Evolutionary conservation across 2,888 invertebrate genomes (phyloP).

Genomic region (Sussaba pulchella): DNA sequence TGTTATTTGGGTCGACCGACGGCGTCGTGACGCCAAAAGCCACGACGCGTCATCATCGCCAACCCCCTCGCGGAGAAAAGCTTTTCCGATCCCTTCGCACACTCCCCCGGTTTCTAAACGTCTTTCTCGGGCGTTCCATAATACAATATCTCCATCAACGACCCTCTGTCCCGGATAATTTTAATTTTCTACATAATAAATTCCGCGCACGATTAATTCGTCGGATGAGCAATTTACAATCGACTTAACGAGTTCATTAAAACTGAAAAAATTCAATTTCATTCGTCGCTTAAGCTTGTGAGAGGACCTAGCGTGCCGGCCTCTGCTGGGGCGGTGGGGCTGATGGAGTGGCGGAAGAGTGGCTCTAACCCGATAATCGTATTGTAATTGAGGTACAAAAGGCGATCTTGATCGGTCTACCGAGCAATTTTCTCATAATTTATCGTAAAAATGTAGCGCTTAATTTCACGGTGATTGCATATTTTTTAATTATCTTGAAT

Average conservation of each 20-base stretch:
- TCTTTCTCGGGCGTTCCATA: conserved; percentile 7
- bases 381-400: too few species aligned
- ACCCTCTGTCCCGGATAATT: conserved; percentile 11
- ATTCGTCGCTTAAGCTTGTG: too few species aligned
- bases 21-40: conserved; percentile 65
- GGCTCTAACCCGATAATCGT: too few species aligned
- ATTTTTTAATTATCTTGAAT: background rate
- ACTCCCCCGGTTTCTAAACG: background rate
- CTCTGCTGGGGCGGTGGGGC: too few species aligned
- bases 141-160: conserved; percentile 37
- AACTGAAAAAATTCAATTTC: too few species aligned
- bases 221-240: background rate
- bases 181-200: conserved; percentile 32
- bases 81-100: conserved; percentile 46
- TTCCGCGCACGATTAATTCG: background rate
- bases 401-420: too few species aligned
- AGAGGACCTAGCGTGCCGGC: too few species aligned
- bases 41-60: conserved; percentile 54
- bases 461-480: conserved; percentile 51
- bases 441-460: background rate
- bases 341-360: too few species aligned
- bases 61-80: conserved; percentile 44
- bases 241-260: too few species aligned
- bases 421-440: too few species aligned
- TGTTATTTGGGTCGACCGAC: conserved; percentile 64